phyloP scores from a whole-genome alignment of 1,140 invertebrate species.

The Drosophila kohkoa region DNA sequence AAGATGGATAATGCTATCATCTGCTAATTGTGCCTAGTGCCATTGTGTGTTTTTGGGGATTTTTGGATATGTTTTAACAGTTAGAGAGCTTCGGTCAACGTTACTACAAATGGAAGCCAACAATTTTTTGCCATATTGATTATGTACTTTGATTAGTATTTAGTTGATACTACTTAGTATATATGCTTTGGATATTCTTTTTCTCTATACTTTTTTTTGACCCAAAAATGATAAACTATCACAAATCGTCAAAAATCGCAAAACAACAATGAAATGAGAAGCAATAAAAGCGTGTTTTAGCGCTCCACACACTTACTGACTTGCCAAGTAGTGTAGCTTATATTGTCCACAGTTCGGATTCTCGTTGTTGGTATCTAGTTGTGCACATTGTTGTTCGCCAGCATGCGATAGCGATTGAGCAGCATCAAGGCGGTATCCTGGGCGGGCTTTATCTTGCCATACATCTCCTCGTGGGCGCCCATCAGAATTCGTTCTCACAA shows the following conservation, averaged over 20 bases:
- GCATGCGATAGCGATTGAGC: constrained; percentile 72
- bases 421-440: constrained; percentile 65
- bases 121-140: constrained; percentile 65
- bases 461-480: constrained; percentile 66
- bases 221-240: constrained; percentile 57
- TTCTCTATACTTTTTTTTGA: constrained; percentile 1
- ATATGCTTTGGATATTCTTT: constrained; percentile 62
- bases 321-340: constrained; percentile 54
- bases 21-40: constrained; percentile 37
- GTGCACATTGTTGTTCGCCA: constrained; percentile 70
- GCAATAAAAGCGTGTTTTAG: constrained; percentile 42
- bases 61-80: constrained; percentile 59
- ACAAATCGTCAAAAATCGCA: constrained; percentile 62
- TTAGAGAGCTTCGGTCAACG: constrained; percentile 53
- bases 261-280: constrained; percentile 51
- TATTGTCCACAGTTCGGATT: constrained; percentile 62
- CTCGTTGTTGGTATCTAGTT: constrained; percentile 40
- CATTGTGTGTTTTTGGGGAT: constrained; percentile 24
- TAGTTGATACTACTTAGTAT: constrained; percentile 42
- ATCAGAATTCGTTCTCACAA: constrained; percentile 81
- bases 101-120: constrained; percentile 72
- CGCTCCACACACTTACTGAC: constrained; percentile 59
- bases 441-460: constrained; percentile 70
- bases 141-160: constrained; percentile 65
- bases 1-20: constrained; percentile 11